phyloP scores from a whole-genome alignment of 2,113 vertebrate genomes.

The Notarius lentiginosus region DNA sequence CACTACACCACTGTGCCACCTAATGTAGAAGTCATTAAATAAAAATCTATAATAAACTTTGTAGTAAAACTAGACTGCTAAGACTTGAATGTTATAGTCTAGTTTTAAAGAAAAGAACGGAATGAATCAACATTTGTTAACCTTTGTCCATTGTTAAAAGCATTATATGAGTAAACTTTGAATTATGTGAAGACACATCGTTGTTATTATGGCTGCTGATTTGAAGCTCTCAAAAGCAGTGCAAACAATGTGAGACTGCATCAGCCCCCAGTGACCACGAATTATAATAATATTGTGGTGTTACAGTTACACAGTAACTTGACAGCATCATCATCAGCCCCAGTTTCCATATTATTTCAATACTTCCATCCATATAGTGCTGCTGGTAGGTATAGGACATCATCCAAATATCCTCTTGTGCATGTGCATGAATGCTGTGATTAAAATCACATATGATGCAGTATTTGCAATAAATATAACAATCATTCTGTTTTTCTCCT shows the following conservation, averaged over 20 bases:
- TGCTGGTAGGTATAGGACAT: neutral
- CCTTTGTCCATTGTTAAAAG: neutral
- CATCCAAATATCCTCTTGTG: neutral
- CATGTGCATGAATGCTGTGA: neutral
- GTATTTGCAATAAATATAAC: neutral
- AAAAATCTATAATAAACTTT: neutral
- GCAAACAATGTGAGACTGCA: neutral
- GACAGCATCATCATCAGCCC: neutral
- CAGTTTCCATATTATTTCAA: neutral
- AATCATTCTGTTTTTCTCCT: neutral
- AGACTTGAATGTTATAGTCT: neutral
- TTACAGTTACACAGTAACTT: neutral
- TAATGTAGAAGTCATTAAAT: too few species aligned
- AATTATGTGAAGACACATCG: neutral
- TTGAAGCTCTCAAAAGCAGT: neutral
- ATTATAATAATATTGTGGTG: neutral
- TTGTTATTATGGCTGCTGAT: neutral
- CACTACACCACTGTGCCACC: too few species aligned
- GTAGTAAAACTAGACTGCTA: too few species aligned
- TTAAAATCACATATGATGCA: neutral
- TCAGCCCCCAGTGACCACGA: neutral
- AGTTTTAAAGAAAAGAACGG: neutral
- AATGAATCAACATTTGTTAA: neutral
- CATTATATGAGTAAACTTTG: neutral
- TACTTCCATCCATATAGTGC: neutral